phyloP scores from a whole-genome alignment of 2,888 invertebrate genomes.

The Archips crataeganus region DNA sequence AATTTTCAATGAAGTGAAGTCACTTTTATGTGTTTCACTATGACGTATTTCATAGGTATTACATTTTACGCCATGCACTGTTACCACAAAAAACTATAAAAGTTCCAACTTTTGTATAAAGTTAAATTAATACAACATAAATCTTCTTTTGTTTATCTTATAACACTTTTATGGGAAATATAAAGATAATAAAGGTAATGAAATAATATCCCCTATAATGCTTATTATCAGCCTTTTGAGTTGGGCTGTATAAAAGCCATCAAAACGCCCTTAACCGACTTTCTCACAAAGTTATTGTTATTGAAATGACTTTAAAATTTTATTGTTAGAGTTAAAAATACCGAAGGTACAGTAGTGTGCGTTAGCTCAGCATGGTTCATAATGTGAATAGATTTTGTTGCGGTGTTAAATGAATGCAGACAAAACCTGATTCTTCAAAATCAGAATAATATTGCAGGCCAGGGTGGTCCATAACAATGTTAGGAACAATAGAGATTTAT shows the following conservation, averaged over 20 bases:
- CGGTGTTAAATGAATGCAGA: too few relatives aligned
- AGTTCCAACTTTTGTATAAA: background rate
- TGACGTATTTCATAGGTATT: too few relatives aligned
- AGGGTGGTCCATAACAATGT: too few relatives aligned
- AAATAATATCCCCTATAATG: conserved; percentile 28
- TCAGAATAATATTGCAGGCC: too few relatives aligned
- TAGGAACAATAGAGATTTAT: too few relatives aligned
- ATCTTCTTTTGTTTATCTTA: conserved; percentile 16
- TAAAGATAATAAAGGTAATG: conserved; percentile 33
- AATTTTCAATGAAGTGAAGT: too few relatives aligned
- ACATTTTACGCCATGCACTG: background rate
- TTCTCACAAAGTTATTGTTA: conserved; percentile 38
- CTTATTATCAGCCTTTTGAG: conserved; percentile 17
- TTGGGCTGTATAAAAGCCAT: conserved; percentile 35
- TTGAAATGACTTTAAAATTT: conserved; percentile 37
- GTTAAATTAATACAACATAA: background rate
- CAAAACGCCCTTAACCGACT: conserved; percentile 21
- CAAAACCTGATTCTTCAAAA: too few relatives aligned
- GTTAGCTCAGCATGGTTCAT: background rate
- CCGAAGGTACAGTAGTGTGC: background rate
- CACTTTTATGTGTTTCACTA: too few relatives aligned
- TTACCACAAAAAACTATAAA: background rate
- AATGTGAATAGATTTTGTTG: too few relatives aligned
- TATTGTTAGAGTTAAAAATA: conserved; percentile 29
- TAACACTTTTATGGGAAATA: conserved; percentile 22